These are phyloP conservation scores for Coccyzus lansbergi DNA, from an alignment of 2,797 vertebrate genomes.

Conservation along the genomic window DNA sequence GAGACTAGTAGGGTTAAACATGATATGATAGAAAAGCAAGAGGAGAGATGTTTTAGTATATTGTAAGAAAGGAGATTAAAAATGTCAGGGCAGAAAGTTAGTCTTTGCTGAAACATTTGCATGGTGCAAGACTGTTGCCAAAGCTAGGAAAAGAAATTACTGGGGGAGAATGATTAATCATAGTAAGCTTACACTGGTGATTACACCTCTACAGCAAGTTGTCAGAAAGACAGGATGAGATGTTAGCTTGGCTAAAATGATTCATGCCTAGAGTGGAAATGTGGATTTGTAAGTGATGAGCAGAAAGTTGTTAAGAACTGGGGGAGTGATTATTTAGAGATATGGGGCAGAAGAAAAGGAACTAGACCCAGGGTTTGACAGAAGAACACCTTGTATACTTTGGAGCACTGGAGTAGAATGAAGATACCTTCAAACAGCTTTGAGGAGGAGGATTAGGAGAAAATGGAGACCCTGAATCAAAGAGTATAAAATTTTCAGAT, in stretches of 20 bases:
- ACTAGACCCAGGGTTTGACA: neutral
- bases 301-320: neutral
- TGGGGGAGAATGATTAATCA: neutral
- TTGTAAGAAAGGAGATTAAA: neutral
- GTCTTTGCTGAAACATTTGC: neutral
- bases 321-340: neutral
- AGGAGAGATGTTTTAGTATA: neutral
- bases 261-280: conserved; percentile 8
- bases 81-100: neutral
- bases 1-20: neutral
- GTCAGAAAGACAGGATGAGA: neutral
- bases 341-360: neutral
- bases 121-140: neutral
- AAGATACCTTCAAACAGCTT: neutral
- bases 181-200: neutral
- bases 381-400: neutral
- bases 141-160: neutral
- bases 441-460: neutral
- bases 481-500: neutral
- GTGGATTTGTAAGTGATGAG: neutral
- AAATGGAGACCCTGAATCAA: neutral
- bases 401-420: neutral
- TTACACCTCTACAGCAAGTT: neutral
- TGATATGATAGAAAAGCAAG: neutral
- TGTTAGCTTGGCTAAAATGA: conserved; percentile 12